phyloP scores from a whole-genome alignment of 2,113 vertebrate species.

The Carollia perspicillata region DNA sequence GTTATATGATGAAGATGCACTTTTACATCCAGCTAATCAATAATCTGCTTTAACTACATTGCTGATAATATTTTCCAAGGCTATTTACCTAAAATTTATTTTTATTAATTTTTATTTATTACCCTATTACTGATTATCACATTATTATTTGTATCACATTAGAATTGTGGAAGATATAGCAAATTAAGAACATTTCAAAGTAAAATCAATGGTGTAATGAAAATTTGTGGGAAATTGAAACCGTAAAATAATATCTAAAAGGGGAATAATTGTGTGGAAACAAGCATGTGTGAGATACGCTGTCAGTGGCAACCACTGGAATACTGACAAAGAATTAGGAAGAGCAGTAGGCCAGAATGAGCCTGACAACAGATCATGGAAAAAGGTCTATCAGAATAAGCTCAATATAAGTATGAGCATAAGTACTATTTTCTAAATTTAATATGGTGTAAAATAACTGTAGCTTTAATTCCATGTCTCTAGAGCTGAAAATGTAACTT shows the following conservation, averaged over 20 bases:
- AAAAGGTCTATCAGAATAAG: neutral
- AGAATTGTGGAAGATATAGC: neutral
- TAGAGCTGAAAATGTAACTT: neutral
- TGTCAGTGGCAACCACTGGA: neutral
- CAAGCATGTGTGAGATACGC: neutral
- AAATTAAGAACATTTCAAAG: neutral
- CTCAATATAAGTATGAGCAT: neutral
- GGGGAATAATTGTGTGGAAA: neutral
- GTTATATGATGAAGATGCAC: neutral
- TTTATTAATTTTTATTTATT: neutral
- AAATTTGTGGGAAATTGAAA: neutral
- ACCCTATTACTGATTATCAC: neutral
- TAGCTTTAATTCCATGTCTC: neutral
- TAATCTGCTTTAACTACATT: neutral
- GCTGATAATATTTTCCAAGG: neutral
- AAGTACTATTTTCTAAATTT: neutral
- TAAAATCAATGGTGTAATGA: neutral
- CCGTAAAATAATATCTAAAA: neutral
- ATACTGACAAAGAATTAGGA: neutral
- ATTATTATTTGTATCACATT: neutral
- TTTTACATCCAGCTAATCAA: neutral
- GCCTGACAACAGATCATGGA: neutral
- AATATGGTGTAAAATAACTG: neutral
- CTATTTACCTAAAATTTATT: neutral
- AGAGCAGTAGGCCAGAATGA: neutral